phyloP scores from a whole-genome alignment of 2,113 vertebrate genomes.

The Penelope pileata region DNA sequence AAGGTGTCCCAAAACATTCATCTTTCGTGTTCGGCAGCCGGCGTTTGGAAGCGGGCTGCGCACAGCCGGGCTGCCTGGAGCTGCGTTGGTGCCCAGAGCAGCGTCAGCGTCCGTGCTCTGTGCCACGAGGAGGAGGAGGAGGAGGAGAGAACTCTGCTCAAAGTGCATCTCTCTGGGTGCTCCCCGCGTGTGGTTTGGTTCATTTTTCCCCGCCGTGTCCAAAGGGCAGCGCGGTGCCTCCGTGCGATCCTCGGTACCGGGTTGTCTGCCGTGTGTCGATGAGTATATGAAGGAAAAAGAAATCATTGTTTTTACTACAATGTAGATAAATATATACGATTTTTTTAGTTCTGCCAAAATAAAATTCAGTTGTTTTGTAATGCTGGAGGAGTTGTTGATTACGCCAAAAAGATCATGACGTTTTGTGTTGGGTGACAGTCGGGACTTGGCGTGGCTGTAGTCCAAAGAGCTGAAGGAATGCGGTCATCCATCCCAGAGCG shows the following conservation, averaged over 20 bases:
- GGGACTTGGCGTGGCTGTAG: background rate
- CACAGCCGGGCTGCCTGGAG: conserved; percentile 11
- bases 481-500: background rate
- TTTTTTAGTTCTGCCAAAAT: conserved; percentile 77
- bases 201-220: background rate
- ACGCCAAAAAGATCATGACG: background rate
- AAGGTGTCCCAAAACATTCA: conserved; percentile 70
- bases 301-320: conserved; percentile 67
- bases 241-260: background rate
- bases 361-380: conserved; percentile 75
- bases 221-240: background rate
- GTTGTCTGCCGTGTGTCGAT: conserved; percentile 54
- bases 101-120: no score
- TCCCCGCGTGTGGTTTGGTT: background rate
- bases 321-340: conserved; percentile 72
- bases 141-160: background rate
- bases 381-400: conserved; percentile 31
- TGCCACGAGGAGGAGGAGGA: background rate
- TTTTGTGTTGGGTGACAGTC: background rate
- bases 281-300: conserved; percentile 63
- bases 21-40: conserved; percentile 52
- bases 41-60: background rate
- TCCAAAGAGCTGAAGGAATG: background rate
- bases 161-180: conserved; percentile 61
- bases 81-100: background rate